Conservation (phyloP, 2,113 vertebrate species). For the Oceanites oceanicus region DNA sequence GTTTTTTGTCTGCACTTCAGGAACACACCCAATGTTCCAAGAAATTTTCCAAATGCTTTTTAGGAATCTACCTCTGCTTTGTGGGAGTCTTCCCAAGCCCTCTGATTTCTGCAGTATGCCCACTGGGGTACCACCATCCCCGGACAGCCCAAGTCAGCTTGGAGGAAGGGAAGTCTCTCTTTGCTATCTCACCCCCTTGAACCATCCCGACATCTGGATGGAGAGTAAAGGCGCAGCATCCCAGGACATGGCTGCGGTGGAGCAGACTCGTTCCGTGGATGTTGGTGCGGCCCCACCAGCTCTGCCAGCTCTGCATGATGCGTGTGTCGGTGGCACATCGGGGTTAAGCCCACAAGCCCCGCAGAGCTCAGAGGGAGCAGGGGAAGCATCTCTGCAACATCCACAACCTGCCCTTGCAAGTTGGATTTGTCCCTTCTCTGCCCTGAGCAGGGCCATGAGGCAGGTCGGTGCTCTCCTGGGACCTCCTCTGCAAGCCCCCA, state of each 20-base stretch:
- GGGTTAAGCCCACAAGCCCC: neutral
- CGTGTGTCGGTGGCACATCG: rapidly evolving
- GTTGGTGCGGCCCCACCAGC: neutral
- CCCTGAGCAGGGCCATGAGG: rapidly evolving
- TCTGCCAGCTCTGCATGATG: neutral
- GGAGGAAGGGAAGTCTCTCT: neutral
- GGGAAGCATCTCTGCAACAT: neutral
- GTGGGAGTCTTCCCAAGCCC: neutral
- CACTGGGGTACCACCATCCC: rapidly evolving
- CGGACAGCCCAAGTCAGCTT: neutral
- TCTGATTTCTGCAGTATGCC: rapidly evolving
- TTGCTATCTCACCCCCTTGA: neutral
- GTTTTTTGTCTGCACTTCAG: neutral
- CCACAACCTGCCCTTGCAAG: neutral
- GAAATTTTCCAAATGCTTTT: neutral
- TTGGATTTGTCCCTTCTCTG: rapidly evolving
- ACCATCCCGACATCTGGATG: rapidly evolving
- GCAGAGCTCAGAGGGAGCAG: neutral
- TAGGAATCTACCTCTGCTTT: neutral
- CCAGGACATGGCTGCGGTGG: neutral
- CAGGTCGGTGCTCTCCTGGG: neutral
- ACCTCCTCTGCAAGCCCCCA: neutral
- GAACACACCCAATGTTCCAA: neutral
- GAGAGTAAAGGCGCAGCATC: neutral
- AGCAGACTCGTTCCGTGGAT: rapidly evolving